These are phyloP conservation scores for Andrena trimmerana DNA, from an alignment of 2,888 invertebrate genomes.

Conservation along the genomic window DNA sequence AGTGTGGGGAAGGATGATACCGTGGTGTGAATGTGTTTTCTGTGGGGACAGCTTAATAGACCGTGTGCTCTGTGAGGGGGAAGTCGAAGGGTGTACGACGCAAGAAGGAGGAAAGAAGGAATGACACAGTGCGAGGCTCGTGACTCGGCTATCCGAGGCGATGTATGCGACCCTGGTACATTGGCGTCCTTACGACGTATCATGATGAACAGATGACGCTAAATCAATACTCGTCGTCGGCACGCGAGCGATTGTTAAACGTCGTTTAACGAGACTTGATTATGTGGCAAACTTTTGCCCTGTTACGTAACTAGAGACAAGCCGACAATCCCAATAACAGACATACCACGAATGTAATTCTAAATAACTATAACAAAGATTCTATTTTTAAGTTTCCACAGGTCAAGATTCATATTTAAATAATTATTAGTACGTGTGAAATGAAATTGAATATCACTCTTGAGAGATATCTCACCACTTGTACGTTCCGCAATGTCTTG, in stretches of 20 bases:
- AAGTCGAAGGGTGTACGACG: slow-evolving; percentile 11
- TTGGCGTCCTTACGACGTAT: slow-evolving; percentile 83
- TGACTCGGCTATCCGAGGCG: slow-evolving; percentile 56
- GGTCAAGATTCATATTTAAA: neutral
- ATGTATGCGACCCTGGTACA: slow-evolving; percentile 81
- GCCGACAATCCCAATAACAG: neutral
- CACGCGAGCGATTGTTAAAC: slow-evolving; percentile 41
- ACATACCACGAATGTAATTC: neutral
- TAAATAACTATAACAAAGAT: neutral
- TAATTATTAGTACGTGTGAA: neutral
- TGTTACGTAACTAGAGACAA: neutral
- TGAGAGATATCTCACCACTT: neutral
- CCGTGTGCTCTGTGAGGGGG: neutral
- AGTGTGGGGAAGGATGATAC: neutral
- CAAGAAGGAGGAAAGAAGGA: slow-evolving; percentile 34
- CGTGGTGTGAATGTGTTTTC: neutral
- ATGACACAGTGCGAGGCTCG: slow-evolving; percentile 55
- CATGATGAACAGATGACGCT: slow-evolving; percentile 84
- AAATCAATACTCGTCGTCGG: slow-evolving; percentile 80
- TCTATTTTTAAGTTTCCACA: neutral
- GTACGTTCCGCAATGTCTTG: neutral
- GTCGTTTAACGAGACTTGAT: slow-evolving; percentile 21
- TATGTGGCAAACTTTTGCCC: neutral
- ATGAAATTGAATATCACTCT: neutral
- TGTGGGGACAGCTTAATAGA: slow-evolving; percentile 11